Conservation (phyloP, 1,140 invertebrate genomes). For the Drosophila kepulauana region DNA sequence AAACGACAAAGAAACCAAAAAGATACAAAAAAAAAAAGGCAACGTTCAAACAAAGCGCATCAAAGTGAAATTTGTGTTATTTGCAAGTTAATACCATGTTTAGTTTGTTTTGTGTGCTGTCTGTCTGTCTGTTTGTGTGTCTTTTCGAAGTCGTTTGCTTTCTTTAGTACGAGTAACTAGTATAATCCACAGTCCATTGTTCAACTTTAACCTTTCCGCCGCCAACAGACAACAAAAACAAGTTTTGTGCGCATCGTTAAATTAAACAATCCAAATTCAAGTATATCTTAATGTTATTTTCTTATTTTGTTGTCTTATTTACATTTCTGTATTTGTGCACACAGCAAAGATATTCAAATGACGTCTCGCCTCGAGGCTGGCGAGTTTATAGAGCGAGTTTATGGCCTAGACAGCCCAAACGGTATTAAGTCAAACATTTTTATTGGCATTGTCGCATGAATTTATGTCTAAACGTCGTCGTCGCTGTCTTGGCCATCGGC, state of each 20-base stretch:
- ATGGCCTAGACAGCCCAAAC: conserved; percentile 71
- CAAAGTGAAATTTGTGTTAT: conserved; percentile 60
- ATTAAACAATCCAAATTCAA: conserved; percentile 19
- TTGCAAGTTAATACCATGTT: conserved; percentile 51
- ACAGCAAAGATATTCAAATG: conserved; percentile 55
- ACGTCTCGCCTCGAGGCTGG: conserved; percentile 64
- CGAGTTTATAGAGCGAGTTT: conserved; percentile 58
- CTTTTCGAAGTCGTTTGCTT: conserved; percentile 14
- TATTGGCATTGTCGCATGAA: conserved; percentile 48
- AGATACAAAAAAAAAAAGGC: not conserved
- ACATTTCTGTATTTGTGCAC: not conserved
- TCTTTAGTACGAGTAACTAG: conserved; percentile 37
- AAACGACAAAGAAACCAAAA: conserved; percentile 46
- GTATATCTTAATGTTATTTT: conserved; percentile 23
- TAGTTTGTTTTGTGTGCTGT: conserved; percentile 28
- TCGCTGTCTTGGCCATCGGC: not conserved
- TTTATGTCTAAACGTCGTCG: conserved; percentile 53
- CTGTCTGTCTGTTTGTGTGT: too few relatives aligned
- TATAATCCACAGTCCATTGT: conserved; percentile 44
- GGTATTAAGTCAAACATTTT: conserved; percentile 65
- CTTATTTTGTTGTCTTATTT: conserved; percentile 1
- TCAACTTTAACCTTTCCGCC: conserved; percentile 72
- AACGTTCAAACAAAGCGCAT: conserved; percentile 38
- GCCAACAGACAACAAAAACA: conserved; percentile 40
- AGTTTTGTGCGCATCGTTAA: conserved; percentile 51